Evolutionary conservation across 1,140 invertebrate genomes (phyloP).

Genomic region (Heliconius hermathena): DNA sequence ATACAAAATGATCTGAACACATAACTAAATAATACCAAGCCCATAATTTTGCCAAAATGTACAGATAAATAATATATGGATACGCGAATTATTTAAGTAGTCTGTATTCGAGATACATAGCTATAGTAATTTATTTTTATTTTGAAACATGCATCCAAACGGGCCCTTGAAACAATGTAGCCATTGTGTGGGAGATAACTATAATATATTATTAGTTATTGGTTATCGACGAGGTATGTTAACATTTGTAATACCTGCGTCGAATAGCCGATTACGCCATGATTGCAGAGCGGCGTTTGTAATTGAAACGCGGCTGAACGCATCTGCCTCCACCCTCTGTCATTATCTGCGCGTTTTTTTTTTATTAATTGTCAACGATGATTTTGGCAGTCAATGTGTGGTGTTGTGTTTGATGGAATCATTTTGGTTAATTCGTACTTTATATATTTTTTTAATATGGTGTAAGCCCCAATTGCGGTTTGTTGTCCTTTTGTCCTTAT

Average conservation of each 20-base stretch:
- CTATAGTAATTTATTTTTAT: neutral
- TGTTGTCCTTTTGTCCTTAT: too few species aligned
- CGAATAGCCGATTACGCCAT: constrained; percentile 64
- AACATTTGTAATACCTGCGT: constrained; percentile 48
- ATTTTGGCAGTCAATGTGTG: constrained; percentile 42
- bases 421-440: constrained; percentile 3
- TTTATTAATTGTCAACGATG: constrained; percentile 52
- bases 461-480: neutral
- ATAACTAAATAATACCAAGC: neutral
- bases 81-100: neutral
- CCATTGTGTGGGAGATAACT: constrained; percentile 38
- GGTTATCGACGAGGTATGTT: constrained; percentile 51
- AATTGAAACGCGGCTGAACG: constrained; percentile 67
- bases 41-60: neutral
- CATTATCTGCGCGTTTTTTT: constrained; percentile 59
- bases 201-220: constrained; percentile 45
- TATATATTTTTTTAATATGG: neutral
- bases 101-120: neutral
- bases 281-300: constrained; percentile 69
- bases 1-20: neutral
- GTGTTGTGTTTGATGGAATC: constrained; percentile 15
- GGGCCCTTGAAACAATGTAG: constrained; percentile 33
- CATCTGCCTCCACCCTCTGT: constrained; percentile 57
- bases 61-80: constrained; percentile 5
- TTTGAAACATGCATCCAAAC: neutral